These are phyloP conservation scores for Campylorhamphus procurvoides DNA, from an alignment of 2,113 vertebrate genomes.

Conservation along the genomic window DNA sequence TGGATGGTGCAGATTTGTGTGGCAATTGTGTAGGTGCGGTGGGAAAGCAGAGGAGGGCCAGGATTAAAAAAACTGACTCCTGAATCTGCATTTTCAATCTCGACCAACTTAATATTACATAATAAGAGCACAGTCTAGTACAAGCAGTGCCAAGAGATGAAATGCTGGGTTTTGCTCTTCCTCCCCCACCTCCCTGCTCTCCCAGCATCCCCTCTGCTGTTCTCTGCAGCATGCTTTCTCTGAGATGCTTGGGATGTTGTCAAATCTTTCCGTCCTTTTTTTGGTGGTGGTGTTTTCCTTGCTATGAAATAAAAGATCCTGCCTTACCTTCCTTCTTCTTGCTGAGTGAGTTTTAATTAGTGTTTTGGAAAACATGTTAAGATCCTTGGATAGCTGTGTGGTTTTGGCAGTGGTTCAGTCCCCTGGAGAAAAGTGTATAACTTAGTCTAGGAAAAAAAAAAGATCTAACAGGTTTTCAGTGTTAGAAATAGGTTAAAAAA, in stretches of 20 bases:
- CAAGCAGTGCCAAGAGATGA: background rate
- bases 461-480: background rate
- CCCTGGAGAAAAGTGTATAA: background rate
- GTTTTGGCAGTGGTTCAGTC: slow-evolving; percentile 31
- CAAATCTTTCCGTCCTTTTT: background rate
- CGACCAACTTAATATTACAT: background rate
- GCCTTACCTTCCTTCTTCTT: background rate
- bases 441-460: background rate
- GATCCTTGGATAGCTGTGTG: slow-evolving; percentile 2
- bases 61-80: background rate
- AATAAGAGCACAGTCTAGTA: background rate
- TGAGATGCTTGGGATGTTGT: background rate
- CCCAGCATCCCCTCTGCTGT: background rate
- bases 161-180: background rate
- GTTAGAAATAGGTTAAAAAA: background rate
- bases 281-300: background rate
- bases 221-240: background rate
- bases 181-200: background rate
- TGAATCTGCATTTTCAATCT: background rate
- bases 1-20: background rate
- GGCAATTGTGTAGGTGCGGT: background rate
- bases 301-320: background rate
- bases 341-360: slow-evolving; percentile 43
- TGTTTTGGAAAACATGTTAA: background rate
- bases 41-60: background rate